phyloP scores from a whole-genome alignment of 2,797 vertebrate species.

The Babyrousa celebensis region DNA sequence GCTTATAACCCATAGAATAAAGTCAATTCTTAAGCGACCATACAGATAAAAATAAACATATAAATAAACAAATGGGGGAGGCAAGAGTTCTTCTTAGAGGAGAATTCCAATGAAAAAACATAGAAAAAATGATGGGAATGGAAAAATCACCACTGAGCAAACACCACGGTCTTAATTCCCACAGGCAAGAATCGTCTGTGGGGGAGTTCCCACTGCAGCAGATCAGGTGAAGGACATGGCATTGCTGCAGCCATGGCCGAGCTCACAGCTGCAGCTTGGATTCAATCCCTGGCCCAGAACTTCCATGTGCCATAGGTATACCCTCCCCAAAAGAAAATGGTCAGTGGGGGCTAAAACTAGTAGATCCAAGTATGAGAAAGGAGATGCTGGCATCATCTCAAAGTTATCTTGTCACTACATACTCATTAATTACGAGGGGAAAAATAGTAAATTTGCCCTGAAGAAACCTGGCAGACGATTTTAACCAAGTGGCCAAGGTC shows the following conservation, averaged over 20 bases:
- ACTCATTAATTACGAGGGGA: not conserved
- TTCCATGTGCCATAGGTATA: too few species aligned
- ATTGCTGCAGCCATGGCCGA: too few species aligned
- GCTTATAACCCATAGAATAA: not conserved
- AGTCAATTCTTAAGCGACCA: not conserved
- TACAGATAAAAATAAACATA: not conserved
- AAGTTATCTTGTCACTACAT: not conserved
- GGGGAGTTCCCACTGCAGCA: too few species aligned
- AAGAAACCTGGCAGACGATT: not conserved
- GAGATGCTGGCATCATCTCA: not conserved
- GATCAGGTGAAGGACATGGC: too few species aligned
- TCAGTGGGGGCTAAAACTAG: not conserved
- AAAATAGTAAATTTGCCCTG: not conserved
- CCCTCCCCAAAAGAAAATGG: not conserved
- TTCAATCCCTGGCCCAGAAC: too few species aligned
- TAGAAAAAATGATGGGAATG: not conserved
- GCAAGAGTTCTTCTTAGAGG: not conserved
- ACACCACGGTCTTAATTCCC: not conserved
- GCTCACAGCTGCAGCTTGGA: too few species aligned
- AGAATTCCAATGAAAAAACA: not conserved
- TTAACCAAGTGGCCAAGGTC: not conserved
- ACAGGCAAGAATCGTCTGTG: not conserved
- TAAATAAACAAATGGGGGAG: not conserved
- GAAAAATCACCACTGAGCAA: slow-evolving; percentile 1
- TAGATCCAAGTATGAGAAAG: not conserved